Conservation (phyloP, 1,140 invertebrate species). For the Uloborus diversus region DNA sequence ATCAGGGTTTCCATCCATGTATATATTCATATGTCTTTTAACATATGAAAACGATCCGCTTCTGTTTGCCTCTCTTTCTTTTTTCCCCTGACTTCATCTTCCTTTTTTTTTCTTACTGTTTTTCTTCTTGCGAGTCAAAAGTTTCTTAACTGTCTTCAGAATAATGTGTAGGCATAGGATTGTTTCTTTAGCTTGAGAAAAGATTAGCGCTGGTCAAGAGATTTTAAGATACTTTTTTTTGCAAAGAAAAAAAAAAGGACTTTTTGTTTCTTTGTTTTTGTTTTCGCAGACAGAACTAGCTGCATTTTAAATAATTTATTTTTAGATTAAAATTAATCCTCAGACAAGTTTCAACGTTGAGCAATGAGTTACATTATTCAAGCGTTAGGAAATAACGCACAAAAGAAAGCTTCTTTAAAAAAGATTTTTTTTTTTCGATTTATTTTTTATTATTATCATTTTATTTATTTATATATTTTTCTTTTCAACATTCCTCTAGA, state of each 20-base stretch:
- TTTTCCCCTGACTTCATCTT: neutral
- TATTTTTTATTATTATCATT: neutral
- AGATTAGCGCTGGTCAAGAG: constrained; percentile 53
- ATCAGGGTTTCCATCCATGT: constrained; percentile 16
- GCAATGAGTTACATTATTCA: constrained; percentile 40
- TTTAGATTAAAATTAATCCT: constrained; percentile 55
- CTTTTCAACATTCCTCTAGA: neutral
- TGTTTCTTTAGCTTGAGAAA: constrained; percentile 5
- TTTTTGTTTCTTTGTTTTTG: neutral
- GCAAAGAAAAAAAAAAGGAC: too few relatives aligned
- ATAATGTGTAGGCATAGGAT: constrained; percentile 44
- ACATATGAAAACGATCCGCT: constrained; percentile 51
- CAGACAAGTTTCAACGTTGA: constrained; percentile 2
- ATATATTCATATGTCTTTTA: constrained; percentile 55
- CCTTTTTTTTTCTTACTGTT: neutral
- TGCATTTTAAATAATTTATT: constrained; percentile 52
- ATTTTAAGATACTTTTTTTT: constrained; percentile 27
- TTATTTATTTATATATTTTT: neutral
- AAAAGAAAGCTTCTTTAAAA: neutral
- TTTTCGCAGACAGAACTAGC: constrained; percentile 25
- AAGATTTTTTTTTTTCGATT: constrained; percentile 26
- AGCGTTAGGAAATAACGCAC: constrained; percentile 4
- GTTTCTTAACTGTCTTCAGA: constrained; percentile 40
- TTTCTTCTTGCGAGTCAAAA: constrained; percentile 29
- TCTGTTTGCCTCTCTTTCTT: constrained; percentile 7